Conservation (phyloP, 2,113 vertebrate genomes). For the Vanacampus margaritifer region DNA sequence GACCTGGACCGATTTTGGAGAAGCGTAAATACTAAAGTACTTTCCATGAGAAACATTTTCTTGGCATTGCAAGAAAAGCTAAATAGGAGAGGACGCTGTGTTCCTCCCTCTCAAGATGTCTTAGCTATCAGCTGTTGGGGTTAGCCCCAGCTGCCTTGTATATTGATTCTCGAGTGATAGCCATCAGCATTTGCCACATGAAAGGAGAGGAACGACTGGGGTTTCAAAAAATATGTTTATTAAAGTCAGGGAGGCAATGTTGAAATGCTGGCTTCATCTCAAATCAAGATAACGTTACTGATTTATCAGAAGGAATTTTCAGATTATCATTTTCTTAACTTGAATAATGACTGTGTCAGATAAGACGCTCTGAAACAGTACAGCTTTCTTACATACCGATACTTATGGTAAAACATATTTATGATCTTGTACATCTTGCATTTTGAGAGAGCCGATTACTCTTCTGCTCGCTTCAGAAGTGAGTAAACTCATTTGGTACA, state of each 20-base stretch:
- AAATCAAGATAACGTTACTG: constrained; percentile 46
- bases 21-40: constrained; percentile 3
- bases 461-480: constrained; percentile 47
- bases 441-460: constrained; percentile 54
- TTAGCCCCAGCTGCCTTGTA: constrained; percentile 64
- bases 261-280: constrained; percentile 42
- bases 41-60: constrained; percentile 18
- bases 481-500: constrained; percentile 55
- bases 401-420: constrained; percentile 40
- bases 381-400: constrained; percentile 38
- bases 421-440: constrained; percentile 52
- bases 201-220: constrained; percentile 56
- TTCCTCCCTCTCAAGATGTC: constrained; percentile 49
- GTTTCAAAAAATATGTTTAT: constrained; percentile 57
- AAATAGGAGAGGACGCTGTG: constrained; percentile 22
- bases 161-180: constrained; percentile 72
- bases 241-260: constrained; percentile 43
- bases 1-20: not conserved
- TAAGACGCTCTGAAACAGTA: constrained; percentile 44
- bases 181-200: constrained; percentile 72
- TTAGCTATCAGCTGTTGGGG: constrained; percentile 70
- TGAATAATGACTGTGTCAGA: constrained; percentile 45
- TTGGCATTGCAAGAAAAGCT: constrained; percentile 21
- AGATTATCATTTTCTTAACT: constrained; percentile 45
- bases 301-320: constrained; percentile 50